A percentile compares a stretch with the other conserved stretches of the same genome.
Conservation (phyloP, 2,113 vertebrate genomes). For the Corythornis madagascariensis region DNA sequence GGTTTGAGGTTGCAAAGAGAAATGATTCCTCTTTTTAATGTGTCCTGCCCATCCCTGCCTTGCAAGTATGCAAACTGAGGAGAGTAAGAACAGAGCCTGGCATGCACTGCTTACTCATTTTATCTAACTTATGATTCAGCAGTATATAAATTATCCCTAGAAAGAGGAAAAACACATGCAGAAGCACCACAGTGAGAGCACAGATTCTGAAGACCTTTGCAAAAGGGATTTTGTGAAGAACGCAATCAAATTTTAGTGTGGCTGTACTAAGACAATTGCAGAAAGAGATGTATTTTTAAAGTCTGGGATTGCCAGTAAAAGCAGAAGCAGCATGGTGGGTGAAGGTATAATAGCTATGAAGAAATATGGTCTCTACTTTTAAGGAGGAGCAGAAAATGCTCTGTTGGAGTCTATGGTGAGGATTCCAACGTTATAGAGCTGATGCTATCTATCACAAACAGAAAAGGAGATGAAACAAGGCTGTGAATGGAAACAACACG, state of each 20-base stretch:
- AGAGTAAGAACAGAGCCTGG: not conserved
- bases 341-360: not conserved
- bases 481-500: not conserved
- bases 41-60: not conserved
- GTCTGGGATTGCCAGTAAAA: not conserved
- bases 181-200: not conserved
- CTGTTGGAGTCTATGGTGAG: not conserved
- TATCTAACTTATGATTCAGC: constrained; percentile 33
- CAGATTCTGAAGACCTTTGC: not conserved
- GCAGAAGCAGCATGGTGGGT: not conserved
- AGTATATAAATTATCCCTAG: constrained; percentile 20
- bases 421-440: not conserved
- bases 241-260: not conserved
- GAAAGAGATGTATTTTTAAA: not conserved
- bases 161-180: not conserved
- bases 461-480: not conserved
- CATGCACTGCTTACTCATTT: constrained; percentile 19
- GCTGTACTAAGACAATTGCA: not conserved
- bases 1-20: constrained; percentile 26
- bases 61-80: not conserved
- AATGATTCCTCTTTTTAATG: constrained; percentile 26
- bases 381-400: not conserved
- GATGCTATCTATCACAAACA: not conserved
- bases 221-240: not conserved
- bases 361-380: not conserved